Percentiles rank a stretch among this genome's conserved stretches.
Conservation (phyloP, 2,797 vertebrate genomes). For the Eidolon dupreanum region DNA sequence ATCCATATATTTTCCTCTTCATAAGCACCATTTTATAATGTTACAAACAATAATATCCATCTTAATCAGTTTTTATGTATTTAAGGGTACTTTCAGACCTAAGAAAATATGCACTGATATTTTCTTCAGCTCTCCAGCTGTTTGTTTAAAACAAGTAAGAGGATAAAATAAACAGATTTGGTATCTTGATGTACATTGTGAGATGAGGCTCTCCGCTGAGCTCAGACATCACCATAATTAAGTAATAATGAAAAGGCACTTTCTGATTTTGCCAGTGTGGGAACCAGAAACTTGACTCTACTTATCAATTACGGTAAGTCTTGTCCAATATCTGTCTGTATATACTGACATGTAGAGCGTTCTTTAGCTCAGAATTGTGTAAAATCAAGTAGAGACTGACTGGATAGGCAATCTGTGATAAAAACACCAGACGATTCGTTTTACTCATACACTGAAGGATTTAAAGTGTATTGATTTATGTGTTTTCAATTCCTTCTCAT, state of each 20-base stretch:
- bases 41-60: neutral
- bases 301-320: neutral
- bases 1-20: neutral
- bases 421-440: neutral
- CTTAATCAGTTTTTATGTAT: neutral
- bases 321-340: neutral
- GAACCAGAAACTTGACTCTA: neutral
- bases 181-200: neutral
- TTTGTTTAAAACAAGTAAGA: neutral
- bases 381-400: neutral
- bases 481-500: neutral
- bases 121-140: neutral
- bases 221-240: neutral
- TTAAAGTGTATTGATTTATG: neutral
- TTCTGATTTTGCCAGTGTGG: neutral
- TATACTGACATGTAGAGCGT: rapidly evolving
- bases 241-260: neutral
- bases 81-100: neutral
- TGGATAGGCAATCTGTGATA: neutral
- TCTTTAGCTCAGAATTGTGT: neutral
- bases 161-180: neutral
- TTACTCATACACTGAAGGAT: too few relatives aligned
- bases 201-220: rapidly evolving
- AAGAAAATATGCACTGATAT: neutral
- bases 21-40: neutral